Conservation (phyloP, 2,797 vertebrate species). For the Trichosurus vulpecula region DNA sequence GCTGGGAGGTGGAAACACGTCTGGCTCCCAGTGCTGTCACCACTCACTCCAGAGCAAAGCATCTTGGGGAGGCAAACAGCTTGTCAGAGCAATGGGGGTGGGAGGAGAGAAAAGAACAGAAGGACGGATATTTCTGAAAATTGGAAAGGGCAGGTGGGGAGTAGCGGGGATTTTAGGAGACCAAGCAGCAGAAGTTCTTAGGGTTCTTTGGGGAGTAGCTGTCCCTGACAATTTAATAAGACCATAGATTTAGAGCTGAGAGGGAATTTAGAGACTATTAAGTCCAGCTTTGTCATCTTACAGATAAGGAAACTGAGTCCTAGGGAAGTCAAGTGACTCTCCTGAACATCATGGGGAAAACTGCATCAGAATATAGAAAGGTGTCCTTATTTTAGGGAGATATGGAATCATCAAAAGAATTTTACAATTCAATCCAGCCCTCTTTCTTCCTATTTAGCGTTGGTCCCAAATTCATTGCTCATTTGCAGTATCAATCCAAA, state of each 20-base stretch:
- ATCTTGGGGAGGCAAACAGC: slow-evolving; percentile 73
- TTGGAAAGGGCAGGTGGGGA: slow-evolving; percentile 12
- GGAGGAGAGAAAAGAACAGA: slow-evolving; percentile 35
- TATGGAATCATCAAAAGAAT: background rate
- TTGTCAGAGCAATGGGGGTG: background rate
- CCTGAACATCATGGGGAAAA: background rate
- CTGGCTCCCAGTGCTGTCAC: slow-evolving; percentile 61
- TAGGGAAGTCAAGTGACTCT: background rate
- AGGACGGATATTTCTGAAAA: slow-evolving; percentile 60
- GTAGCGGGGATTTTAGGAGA: slow-evolving; percentile 5
- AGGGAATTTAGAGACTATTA: background rate
- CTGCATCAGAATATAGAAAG: background rate
- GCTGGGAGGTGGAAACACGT: slow-evolving; percentile 66
- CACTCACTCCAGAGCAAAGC: slow-evolving; percentile 71
- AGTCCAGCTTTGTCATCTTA: background rate
- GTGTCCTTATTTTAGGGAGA: background rate
- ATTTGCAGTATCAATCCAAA: background rate
- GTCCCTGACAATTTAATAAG: background rate
- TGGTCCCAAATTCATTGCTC: background rate
- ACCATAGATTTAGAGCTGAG: background rate
- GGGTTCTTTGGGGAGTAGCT: background rate
- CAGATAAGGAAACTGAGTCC: background rate
- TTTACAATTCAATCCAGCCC: background rate
- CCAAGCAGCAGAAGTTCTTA: background rate
- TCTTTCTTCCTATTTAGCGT: background rate